A percentile compares a stretch with the other conserved stretches of the same genome.
phyloP scores from a whole-genome alignment of 2,888 invertebrate species.

The Pandemis corylana region DNA sequence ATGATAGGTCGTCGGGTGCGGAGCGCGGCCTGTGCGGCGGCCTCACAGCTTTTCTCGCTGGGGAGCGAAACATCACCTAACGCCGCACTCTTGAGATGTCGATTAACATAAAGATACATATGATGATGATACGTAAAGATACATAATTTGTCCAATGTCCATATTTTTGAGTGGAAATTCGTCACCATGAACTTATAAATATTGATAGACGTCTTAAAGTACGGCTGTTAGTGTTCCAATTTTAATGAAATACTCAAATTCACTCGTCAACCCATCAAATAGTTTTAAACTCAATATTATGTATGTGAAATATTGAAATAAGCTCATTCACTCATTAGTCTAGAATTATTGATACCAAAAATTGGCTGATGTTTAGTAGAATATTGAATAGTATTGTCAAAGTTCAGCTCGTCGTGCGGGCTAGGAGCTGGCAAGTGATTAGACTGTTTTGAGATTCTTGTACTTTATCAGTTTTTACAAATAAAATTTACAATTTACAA shows the following conservation, averaged over 20 bases:
- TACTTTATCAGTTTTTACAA: constrained; percentile 75
- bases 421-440: constrained; percentile 58
- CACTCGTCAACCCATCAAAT: constrained; percentile 40
- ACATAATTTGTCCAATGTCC: neutral
- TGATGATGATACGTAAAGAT: neutral
- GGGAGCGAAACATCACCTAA: constrained; percentile 31
- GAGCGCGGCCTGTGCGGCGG: constrained; percentile 13
- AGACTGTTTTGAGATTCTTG: constrained; percentile 76
- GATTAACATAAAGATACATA: neutral
- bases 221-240: constrained; percentile 3
- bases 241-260: constrained; percentile 31
- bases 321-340: constrained; percentile 47
- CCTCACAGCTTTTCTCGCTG: constrained; percentile 3
- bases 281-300: constrained; percentile 23
- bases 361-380: constrained; percentile 63
- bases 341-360: constrained; percentile 67
- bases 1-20: constrained; percentile 5
- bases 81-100: neutral
- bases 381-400: constrained; percentile 55
- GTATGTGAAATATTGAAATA: constrained; percentile 40
- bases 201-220: neutral
- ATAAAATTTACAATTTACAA: constrained; percentile 82
- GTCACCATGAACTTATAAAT: neutral
- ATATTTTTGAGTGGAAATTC: neutral
- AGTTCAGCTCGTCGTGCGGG: constrained; percentile 49